Evolutionary conservation across 2,888 invertebrate genomes (phyloP).

Genomic region (Perizoma affinitatum): DNA sequence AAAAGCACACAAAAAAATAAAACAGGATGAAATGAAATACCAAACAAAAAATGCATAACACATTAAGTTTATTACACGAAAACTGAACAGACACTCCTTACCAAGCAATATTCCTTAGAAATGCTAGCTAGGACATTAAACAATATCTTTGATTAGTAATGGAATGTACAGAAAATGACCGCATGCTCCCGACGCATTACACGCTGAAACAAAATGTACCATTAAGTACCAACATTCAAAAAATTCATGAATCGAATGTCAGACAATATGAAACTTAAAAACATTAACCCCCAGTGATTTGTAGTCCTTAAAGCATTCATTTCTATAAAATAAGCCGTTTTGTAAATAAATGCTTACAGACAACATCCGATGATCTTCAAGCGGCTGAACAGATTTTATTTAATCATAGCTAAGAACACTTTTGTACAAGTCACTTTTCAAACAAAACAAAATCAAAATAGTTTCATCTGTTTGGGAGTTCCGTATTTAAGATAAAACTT

Average conservation of each 20-base stretch:
- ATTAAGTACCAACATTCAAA: constrained; percentile 1
- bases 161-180: constrained; percentile 23
- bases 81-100: constrained; percentile 23
- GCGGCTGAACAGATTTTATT: no score
- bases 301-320: no score
- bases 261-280: no score
- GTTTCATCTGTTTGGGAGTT: no score
- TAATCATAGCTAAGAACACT: no score
- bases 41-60: constrained; percentile 3
- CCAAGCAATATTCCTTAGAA: constrained; percentile 24
- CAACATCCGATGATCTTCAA: no score
- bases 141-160: constrained; percentile 20
- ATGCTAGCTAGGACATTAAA: constrained; percentile 20
- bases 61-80: constrained; percentile 4
- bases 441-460: no score
- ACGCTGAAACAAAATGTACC: constrained; percentile 57
- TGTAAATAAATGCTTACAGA: no score
- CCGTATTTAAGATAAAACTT: no score
- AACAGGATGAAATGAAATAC: constrained; percentile 5
- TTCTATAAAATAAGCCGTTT: no score
- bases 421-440: no score
- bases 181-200: constrained; percentile 31
- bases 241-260: neutral
- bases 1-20: neutral
- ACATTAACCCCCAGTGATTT: no score